Percentiles rank a stretch among this genome's conserved stretches.
Evolutionary conservation across 2,888 invertebrate genomes (phyloP).

Genomic region (Maniola hyperantus): DNA sequence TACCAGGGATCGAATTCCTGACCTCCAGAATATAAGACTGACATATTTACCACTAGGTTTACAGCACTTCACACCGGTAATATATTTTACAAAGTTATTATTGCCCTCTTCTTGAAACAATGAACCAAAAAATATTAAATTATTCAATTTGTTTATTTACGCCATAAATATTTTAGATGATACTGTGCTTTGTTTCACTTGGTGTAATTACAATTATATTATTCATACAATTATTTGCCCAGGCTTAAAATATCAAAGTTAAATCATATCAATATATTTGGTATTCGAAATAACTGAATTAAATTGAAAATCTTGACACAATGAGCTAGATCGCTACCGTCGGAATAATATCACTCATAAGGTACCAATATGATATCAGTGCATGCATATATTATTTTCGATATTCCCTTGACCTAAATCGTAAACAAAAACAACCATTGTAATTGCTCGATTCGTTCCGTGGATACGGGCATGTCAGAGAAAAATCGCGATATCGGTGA

Average conservation of each 20-base stretch:
- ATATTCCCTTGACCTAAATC: conserved; percentile 23
- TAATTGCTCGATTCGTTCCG: conserved; percentile 9
- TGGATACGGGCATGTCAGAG: neutral
- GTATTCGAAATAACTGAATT: neutral
- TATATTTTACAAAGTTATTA: no score
- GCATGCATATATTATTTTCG: conserved; percentile 9
- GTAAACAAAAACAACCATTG: conserved; percentile 23
- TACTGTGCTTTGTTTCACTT: neutral
- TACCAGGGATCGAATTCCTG: no score
- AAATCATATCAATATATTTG: neutral
- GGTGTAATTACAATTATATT: neutral
- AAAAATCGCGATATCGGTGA: no score
- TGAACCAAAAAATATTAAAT: neutral
- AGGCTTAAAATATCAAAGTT: neutral
- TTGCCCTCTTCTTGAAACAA: neutral
- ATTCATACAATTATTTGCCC: neutral
- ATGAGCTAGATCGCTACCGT: neutral
- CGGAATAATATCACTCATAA: neutral
- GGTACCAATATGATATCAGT: neutral
- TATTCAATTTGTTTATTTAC: neutral
- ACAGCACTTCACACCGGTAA: no score
- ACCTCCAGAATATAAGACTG: no score
- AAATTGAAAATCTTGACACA: neutral
- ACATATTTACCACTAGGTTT: no score
- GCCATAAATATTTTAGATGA: no score